phyloP scores from a whole-genome alignment of 2,888 invertebrate genomes.

The Belgica antarctica region DNA sequence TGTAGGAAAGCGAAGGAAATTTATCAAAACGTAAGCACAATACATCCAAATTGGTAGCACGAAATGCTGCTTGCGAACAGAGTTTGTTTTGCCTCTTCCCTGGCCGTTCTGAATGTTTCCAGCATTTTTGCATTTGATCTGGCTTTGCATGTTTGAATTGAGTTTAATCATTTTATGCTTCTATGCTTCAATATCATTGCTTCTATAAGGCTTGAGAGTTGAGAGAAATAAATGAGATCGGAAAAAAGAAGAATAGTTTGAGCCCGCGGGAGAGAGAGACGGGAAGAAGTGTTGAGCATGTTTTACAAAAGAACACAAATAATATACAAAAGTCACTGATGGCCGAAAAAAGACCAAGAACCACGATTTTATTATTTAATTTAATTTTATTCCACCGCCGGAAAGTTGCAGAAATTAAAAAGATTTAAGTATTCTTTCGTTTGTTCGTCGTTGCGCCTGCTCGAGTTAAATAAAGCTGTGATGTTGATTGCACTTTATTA shows the following conservation, averaged over 20 bases:
- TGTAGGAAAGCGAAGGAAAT: not conserved
- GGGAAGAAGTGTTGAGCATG: slow-evolving; percentile 32
- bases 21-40: not conserved
- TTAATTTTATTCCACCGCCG: slow-evolving; percentile 1
- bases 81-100: no score
- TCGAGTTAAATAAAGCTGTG: slow-evolving; percentile 14
- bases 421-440: not conserved
- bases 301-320: slow-evolving; percentile 35
- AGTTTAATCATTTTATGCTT: slow-evolving; percentile 36
- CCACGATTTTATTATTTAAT: not conserved
- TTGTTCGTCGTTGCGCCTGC: not conserved
- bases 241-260: not conserved
- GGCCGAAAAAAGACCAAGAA: slow-evolving; percentile 25
- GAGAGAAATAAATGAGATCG: not conserved
- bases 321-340: slow-evolving; percentile 33
- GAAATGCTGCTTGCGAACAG: slow-evolving; percentile 18
- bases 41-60: slow-evolving; percentile 31
- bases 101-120: not conserved
- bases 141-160: slow-evolving; percentile 35
- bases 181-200: slow-evolving; percentile 32
- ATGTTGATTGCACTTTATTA: slow-evolving; percentile 22
- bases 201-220: not conserved
- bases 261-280: not conserved
- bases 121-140: slow-evolving; percentile 31
- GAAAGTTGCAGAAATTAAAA: slow-evolving; percentile 1